Percentiles rank a stretch among this genome's conserved stretches.
Evolutionary conservation across 2,113 vertebrate species (phyloP).

Genomic region (Mustela lutreola): DNA sequence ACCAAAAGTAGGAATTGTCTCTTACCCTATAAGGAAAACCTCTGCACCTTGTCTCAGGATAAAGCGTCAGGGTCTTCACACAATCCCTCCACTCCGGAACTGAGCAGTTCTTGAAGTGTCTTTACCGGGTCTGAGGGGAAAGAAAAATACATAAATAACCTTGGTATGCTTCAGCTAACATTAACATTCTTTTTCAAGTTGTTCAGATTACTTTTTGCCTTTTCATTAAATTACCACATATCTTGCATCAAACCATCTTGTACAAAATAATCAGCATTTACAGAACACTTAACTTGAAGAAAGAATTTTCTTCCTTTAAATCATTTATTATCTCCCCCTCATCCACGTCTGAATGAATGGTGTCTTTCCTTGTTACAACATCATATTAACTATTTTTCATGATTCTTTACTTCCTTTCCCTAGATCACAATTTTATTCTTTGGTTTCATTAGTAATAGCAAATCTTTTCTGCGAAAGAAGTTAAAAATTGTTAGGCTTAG

Average conservation of each 20-base stretch:
- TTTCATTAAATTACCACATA: conserved; percentile 10
- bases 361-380: conserved; percentile 44
- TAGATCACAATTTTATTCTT: conserved; percentile 62
- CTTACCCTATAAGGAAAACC: conserved; percentile 68
- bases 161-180: background rate
- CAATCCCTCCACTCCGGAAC: background rate
- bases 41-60: background rate
- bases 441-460: conserved; percentile 46
- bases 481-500: background rate
- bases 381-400: conserved; percentile 64
- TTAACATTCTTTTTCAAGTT: background rate
- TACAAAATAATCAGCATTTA: conserved; percentile 56
- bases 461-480: background rate
- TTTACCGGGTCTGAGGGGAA: conserved; percentile 36
- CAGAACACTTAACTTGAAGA: conserved; percentile 52
- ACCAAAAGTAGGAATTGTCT: background rate
- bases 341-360: background rate
- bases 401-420: conserved; percentile 57
- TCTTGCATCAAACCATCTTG: conserved; percentile 30
- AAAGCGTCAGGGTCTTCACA: background rate
- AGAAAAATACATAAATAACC: conserved; percentile 33
- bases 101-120: conserved; percentile 22
- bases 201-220: background rate
- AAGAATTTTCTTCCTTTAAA: conserved; percentile 40
- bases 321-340: background rate